Conservation (phyloP, 2,113 vertebrate genomes). For the Solea senegalensis region DNA sequence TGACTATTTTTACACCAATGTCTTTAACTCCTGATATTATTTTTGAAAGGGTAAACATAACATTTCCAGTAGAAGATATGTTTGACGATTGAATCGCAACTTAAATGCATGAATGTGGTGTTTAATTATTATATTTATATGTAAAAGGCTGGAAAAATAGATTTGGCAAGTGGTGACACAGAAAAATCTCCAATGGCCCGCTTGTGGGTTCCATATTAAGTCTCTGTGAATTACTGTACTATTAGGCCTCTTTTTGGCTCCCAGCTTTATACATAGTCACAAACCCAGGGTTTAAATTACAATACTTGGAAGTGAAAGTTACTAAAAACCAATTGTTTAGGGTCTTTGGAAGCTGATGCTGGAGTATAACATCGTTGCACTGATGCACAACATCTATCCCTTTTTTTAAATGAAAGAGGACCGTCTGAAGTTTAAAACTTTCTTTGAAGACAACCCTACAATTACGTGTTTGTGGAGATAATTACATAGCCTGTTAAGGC, state of each 20-base stretch:
- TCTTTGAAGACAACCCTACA: constrained; percentile 63
- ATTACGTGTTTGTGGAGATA: constrained; percentile 73
- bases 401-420: constrained; percentile 26
- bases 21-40: too few species aligned
- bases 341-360: constrained; percentile 9
- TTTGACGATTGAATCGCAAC: too few species aligned
- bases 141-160: too few species aligned
- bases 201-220: too few species aligned
- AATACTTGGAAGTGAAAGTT: constrained; percentile 40
- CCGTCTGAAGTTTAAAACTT: constrained; percentile 6
- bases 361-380: constrained; percentile 5
- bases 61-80: too few species aligned
- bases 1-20: too few species aligned
- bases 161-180: too few species aligned
- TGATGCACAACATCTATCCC: constrained; percentile 14
- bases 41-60: too few species aligned
- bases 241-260: constrained; percentile 63
- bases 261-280: constrained; percentile 40
- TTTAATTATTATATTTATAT: too few species aligned
- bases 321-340: constrained; percentile 8
- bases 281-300: constrained; percentile 29
- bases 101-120: too few species aligned
- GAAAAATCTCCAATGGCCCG: too few species aligned
- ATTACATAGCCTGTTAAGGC: constrained; percentile 59
- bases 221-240: constrained; percentile 10